Base-by-base conservation (phyloP, 2,797 vertebrate genomes). In the Gymnoscopelus microlampas region DNA sequence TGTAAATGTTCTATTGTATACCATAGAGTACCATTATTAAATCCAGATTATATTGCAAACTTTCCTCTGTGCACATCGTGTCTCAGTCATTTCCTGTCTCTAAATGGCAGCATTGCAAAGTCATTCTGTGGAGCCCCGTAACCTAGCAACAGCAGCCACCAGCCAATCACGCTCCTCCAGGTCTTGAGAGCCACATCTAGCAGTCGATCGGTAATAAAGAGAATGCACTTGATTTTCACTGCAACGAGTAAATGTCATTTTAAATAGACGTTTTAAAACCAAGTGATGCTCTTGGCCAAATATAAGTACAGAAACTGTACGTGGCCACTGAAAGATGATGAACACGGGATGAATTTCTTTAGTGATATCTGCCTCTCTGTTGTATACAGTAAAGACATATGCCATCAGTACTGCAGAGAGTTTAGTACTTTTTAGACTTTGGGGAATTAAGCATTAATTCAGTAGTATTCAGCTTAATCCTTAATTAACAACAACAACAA, bases 1-100 rank as follows among this genome's bases (percentile, higher is more conserved):
- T 94, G 89, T 93, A 93, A 90, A 93, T 91, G 88, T 91, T 86
- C 84, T 85, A 87, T 87, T 87, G 86, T 84, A 75, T 80, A 85
- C 81, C 78, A 89, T 89, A 91, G 86, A 93, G 76, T 85, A 83
- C 71, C 75, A 87, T 89, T 92, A 93, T 93, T 92, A 94, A 92
- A 93, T 82, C 69, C 39, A 89, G 29, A 67, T 87, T 83, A 74
- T 87, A 83, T 78, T 88, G 56, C 74, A 85, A 19, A 44, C 62
- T 68, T 77, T 68, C 66, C 35, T 63, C 68, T 77, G 77, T 79
- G 55, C 76, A 79, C 73, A 13, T 83, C 63, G 77, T 77, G 70
- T 68, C 62, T 73, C n/a, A 57, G 35, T 39, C 39, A 9, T 7
- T 44, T 44, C 39, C 39, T 44, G 35, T 39, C 35, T 39, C 60